Percentiles rank a stretch among this genome's conserved stretches.
phyloP scores from a whole-genome alignment of 2,797 vertebrate genomes.

The Pangasius mekongensis region DNA sequence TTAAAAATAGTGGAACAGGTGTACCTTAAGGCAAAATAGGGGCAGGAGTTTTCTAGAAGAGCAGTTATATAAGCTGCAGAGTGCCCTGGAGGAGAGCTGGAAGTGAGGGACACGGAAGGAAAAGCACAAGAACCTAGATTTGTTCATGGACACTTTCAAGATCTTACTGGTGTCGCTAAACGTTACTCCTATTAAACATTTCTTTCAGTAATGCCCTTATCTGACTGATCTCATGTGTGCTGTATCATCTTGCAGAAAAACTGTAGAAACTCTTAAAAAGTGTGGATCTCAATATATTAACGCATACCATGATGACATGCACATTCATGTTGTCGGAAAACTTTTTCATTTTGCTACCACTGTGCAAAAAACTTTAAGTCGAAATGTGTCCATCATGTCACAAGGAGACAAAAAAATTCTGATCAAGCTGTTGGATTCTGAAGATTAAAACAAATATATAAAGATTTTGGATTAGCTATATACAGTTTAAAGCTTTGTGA shows the following conservation, averaged over 20 bases:
- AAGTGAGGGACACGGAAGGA: not conserved
- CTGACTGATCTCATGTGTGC: not conserved
- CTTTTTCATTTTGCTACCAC: not conserved
- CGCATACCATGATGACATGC: not conserved
- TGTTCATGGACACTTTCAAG: not conserved
- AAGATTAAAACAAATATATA: too few species aligned
- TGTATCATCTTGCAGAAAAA: not conserved
- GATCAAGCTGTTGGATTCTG: too few species aligned
- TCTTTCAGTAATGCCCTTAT: not conserved
- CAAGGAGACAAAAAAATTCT: not conserved
- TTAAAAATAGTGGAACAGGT: conserved; percentile 38
- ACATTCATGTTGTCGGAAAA: not conserved
- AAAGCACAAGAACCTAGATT: conserved; percentile 7
- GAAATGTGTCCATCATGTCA: not conserved
- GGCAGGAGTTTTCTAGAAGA: conserved; percentile 22
- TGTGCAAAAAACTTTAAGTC: not conserved
- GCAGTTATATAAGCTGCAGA: conserved; percentile 16
- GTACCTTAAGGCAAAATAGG: not conserved
- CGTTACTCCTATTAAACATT: not conserved
- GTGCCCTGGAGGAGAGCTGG: not conserved
- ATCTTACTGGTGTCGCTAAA: not conserved
- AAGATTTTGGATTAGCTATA: too few species aligned
- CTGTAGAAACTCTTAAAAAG: not conserved
- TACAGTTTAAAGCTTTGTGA: not conserved
- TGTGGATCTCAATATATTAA: not conserved